Evolutionary conservation across 2,797 vertebrate species (phyloP).

Genomic region (Allobates femoralis): DNA sequence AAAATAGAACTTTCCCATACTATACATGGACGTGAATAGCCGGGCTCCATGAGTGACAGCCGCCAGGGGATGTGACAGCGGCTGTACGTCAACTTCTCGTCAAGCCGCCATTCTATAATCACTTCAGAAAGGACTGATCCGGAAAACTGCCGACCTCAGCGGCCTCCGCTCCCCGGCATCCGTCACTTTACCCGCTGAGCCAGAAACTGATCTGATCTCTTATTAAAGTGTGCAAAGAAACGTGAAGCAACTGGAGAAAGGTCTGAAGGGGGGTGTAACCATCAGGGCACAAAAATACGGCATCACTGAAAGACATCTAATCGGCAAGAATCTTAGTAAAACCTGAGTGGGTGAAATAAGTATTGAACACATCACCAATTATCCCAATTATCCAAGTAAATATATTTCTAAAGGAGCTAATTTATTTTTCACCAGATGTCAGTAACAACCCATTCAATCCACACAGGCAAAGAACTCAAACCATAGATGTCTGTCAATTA

Average conservation of each 20-base stretch:
- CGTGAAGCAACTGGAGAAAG: not conserved
- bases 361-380: too few relatives aligned
- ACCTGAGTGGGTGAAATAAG: too few relatives aligned
- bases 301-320: too few relatives aligned
- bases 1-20: too few relatives aligned
- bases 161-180: not conserved
- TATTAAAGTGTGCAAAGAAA: not conserved
- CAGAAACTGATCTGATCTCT: not conserved
- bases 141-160: constrained; percentile 22
- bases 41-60: not conserved
- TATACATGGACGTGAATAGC: not conserved
- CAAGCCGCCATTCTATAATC: constrained; percentile 36
- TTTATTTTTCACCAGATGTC: too few relatives aligned
- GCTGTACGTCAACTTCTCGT: constrained; percentile 1
- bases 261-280: not conserved
- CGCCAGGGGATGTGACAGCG: not conserved
- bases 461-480: too few relatives aligned
- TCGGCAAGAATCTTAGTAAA: too few relatives aligned
- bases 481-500: too few relatives aligned
- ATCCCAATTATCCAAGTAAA: too few relatives aligned
- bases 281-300: too few relatives aligned
- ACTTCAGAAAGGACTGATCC: constrained; percentile 31
- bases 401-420: too few relatives aligned
- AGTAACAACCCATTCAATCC: too few relatives aligned
- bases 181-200: not conserved